Conservation (phyloP, 2,888 invertebrate species). For the Andrena marginata region DNA sequence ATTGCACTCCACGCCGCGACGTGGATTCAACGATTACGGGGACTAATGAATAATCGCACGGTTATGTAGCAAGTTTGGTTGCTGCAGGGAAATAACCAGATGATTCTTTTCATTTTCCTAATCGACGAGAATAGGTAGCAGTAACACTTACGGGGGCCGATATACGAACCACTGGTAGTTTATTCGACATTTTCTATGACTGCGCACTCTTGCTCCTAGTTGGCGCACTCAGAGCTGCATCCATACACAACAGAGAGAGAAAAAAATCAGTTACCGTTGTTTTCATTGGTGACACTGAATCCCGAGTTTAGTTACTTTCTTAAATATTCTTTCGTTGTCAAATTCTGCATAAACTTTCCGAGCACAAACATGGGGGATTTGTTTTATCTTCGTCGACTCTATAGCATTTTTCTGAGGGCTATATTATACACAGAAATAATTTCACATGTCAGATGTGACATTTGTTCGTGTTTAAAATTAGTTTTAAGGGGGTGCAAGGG, state of each 20-base stretch:
- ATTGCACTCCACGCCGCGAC: not conserved
- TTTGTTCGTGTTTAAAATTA: too few species aligned
- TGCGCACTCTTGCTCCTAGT: constrained; percentile 82
- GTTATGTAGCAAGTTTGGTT: constrained; percentile 27
- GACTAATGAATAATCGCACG: constrained; percentile 34
- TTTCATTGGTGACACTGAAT: not conserved
- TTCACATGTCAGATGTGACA: too few species aligned
- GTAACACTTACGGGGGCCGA: constrained; percentile 69
- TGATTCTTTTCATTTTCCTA: constrained; percentile 43
- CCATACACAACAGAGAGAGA: constrained; percentile 77
- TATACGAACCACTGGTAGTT: constrained; percentile 84
- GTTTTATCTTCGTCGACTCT: too few species aligned
- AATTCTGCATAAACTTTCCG: not conserved
- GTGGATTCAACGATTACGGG: constrained; percentile 1
- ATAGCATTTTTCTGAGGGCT: too few species aligned
- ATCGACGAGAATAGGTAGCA: constrained; percentile 50
- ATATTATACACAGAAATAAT: too few species aligned
- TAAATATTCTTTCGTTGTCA: not conserved
- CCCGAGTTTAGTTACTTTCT: not conserved
- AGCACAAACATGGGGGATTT: too few species aligned
- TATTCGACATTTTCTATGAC: constrained; percentile 84
- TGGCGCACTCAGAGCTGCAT: constrained; percentile 84
- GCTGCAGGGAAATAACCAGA: constrained; percentile 24
- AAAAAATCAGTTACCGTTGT: constrained; percentile 64
- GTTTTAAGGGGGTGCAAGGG: too few species aligned